Base-by-base conservation (phyloP, 2,888 invertebrate species). In the Melieria picta region DNA sequence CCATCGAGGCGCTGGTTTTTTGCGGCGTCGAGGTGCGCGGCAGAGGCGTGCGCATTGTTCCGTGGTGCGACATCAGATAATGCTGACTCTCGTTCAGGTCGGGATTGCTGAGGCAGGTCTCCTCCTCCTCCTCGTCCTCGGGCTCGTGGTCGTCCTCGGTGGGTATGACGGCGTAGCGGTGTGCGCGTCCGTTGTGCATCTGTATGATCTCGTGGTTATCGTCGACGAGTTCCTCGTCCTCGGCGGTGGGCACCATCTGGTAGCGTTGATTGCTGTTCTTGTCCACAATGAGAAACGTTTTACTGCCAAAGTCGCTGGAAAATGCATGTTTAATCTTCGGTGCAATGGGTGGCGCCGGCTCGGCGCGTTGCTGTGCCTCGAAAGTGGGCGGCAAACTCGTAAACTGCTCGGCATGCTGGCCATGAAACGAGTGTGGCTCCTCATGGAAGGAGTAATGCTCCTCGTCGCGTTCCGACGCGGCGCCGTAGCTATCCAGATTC, bases 201-300 rank as follows among this genome's bases (percentile, higher is more conserved):
- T 87, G 86, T 75, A 87, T 87, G 16, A 87, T 84, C 75, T 87
- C 87, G 67, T 86, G 87, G 72, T 86, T 87, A 13, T 87, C 85
- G 73, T 87, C 87, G 9, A 87, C 87, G 46, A 87, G 73, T 71
- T 87, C 87, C 72, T 87, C 87, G 78, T 90, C 90, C 13, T 91
- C 91, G 11, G 91, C 91, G 0, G 91, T 89, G 50, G 91, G 91
- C 73, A 91, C 91, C 7, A 92, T 90, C 85, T 91, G 87, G 87
- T 91, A 88, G 85, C 91, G 81, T 87, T 91, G 81, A 86, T 84
- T 87, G 88, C 81, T 87, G 50, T 86, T 86, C 87, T 90, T 83
- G 66, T 91, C 90, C 0, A 91, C 90, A 72, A 87, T 79, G 1
- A 87, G 78, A 56, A 87, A 85, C 0, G 86, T 81, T 72, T 86